These are phyloP conservation scores for Phaethornis superciliosus DNA, from an alignment of 2,113 vertebrate species.

Conservation along the genomic window DNA sequence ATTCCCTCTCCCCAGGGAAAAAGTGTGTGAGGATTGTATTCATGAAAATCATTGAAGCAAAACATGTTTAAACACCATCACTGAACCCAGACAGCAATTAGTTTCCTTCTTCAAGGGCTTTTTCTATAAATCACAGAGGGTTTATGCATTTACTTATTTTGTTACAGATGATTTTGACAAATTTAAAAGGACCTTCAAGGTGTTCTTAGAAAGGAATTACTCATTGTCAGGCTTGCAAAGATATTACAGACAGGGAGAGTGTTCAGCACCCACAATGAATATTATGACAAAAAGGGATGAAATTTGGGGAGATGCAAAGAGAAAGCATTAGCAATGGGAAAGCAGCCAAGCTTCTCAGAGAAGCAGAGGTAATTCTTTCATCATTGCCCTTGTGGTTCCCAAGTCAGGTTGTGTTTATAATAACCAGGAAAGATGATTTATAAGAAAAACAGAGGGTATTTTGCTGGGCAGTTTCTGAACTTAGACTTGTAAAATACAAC, in stretches of 20 bases:
- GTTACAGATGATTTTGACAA: conserved; percentile 8
- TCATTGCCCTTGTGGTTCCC: background rate
- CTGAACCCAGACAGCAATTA: background rate
- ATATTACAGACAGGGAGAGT: background rate
- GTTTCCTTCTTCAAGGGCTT: background rate
- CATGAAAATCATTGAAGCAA: background rate
- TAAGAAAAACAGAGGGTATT: background rate
- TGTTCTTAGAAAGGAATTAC: conserved; percentile 19
- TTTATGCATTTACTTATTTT: conserved; percentile 16
- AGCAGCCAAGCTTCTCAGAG: background rate
- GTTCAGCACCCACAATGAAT: background rate
- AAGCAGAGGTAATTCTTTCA: background rate
- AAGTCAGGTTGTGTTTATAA: background rate
- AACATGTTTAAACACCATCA: background rate
- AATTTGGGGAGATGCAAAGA: background rate
- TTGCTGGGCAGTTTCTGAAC: background rate
- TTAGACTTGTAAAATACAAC: background rate
- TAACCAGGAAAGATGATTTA: background rate
- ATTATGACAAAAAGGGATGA: background rate
- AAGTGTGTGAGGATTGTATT: background rate
- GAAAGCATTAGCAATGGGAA: background rate
- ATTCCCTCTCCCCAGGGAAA: background rate
- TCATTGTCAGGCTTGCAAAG: background rate
- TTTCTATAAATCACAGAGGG: background rate
- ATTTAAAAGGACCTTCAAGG: conserved; percentile 1